phyloP scores from a whole-genome alignment of 2,113 vertebrate genomes.

The Mormyrus lacerda region DNA sequence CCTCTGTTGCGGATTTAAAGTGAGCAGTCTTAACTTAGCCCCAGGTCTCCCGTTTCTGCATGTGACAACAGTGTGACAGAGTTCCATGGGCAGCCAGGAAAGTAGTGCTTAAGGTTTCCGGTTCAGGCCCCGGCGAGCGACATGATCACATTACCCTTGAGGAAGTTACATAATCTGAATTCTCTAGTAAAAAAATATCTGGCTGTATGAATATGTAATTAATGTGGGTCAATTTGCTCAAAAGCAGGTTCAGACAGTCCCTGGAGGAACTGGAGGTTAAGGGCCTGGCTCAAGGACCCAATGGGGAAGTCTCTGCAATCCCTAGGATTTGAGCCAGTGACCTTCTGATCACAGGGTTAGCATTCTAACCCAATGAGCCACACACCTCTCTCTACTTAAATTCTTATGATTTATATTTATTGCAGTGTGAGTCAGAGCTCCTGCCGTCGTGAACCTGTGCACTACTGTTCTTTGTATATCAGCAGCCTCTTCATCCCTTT shows the following conservation, averaged over 20 bases:
- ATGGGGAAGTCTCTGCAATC: not conserved
- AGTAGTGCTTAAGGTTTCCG: not conserved
- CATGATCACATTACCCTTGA: not conserved
- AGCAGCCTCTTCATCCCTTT: not conserved
- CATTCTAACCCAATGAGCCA: not conserved
- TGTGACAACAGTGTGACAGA: not conserved
- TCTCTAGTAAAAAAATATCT: not conserved
- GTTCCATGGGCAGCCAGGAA: not conserved
- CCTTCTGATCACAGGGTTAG: not conserved
- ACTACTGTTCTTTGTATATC: not conserved
- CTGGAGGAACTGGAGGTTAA: not conserved
- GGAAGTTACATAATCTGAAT: not conserved
- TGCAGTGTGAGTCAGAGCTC: not conserved
- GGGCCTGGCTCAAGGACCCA: not conserved
- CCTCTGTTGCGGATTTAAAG: not conserved
- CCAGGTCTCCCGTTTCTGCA: not conserved
- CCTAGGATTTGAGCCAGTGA: not conserved
- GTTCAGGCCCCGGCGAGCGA: not conserved
- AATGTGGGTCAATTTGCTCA: not conserved
- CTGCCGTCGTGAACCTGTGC: not conserved
- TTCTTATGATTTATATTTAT: not conserved
- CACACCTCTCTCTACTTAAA: not conserved
- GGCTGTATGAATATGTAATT: not conserved
- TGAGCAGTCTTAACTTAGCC: not conserved
- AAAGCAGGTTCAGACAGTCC: not conserved